Evolutionary conservation across 2,888 invertebrate genomes (phyloP), one percentile per base, ranked within the genome.

Genomic region (Sinhomidia bicolor): DNA sequence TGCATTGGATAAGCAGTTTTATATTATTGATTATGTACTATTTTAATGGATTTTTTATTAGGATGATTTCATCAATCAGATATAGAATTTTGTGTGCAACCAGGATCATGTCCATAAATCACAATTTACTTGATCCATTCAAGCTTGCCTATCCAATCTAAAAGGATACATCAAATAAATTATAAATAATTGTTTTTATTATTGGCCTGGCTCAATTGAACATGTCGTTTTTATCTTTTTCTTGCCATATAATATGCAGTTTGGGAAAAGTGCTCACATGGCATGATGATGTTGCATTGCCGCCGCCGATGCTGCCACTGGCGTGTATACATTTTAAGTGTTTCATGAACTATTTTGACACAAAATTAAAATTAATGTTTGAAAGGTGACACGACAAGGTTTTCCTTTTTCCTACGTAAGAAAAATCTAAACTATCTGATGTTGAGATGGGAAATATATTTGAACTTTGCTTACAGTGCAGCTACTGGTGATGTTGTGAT

Each of bases 351-450:
- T 80, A 80, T 80, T 80, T 80, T 80, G 81, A 65, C 81, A 47
- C 41, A 41, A 81, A 81, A 81, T 51, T 62, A 81, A 81, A 65
- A 81, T 81, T 81, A 81, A 81, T 81, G 81, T 62, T 29, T 32
- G 65, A 65, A 65, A 81, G 81, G 81, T 81, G 81, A 81, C 81
- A 65, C 10, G 65, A 47, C 81, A 81, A 81, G 81, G 81, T 17
- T 65, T 65, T 81, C 41, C 41, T n/a, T 32, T 60, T 29, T 29
- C 29, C 62, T 68, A 41, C 68, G 47, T 51, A 41, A 23, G 10
- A 17, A 17, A 14, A 1, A 44, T 47, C 7, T 44, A 78, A 54
- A 32, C n/a, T 17, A 32, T 54, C 54, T 32, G 23, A 54, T 78
- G 54, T 78, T 78, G 78, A 78, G 78, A 54, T 78, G 54, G 78